phyloP scores from a whole-genome alignment of 1,140 invertebrate species.

The Drosophila truncata region DNA sequence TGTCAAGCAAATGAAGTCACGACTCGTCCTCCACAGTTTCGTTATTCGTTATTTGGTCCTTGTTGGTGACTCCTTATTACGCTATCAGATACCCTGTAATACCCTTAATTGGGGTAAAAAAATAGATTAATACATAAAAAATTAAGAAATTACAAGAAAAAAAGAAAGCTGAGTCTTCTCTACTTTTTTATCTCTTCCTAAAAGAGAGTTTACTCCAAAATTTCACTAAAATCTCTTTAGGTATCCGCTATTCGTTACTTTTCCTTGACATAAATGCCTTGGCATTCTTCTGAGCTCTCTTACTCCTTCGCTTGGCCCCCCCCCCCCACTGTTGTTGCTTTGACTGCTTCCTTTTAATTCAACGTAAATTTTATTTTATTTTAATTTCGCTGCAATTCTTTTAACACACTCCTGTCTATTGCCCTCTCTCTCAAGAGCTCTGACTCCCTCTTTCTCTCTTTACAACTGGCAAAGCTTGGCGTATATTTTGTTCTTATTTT shows the following conservation, averaged over 20 bases:
- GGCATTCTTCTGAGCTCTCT: slow-evolving; percentile 18
- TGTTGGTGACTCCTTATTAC: slow-evolving; percentile 10
- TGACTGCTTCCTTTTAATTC: slow-evolving; percentile 74
- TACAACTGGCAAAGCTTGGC: slow-evolving; percentile 21
- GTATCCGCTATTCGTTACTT: slow-evolving; percentile 4
- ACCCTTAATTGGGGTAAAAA: not conserved
- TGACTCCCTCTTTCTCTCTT: slow-evolving; percentile 14
- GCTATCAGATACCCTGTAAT: slow-evolving; percentile 41
- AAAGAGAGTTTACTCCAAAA: not conserved
- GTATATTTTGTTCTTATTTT: slow-evolving; percentile 25
- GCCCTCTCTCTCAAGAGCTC: not conserved
- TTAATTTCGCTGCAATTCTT: slow-evolving; percentile 82
- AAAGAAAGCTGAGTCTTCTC: no score
- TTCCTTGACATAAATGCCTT: not conserved
- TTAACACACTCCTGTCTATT: slow-evolving; percentile 49
- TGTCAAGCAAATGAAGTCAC: slow-evolving; percentile 84
- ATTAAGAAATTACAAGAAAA: not conserved
- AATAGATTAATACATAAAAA: not conserved
- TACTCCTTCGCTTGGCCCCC: slow-evolving; percentile 4
- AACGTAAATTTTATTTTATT: slow-evolving; percentile 84
- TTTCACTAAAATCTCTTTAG: not conserved
- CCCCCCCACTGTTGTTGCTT: slow-evolving; percentile 50
- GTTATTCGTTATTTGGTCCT: slow-evolving; percentile 65
- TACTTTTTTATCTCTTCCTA: not conserved
- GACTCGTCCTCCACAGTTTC: slow-evolving; percentile 62